Conservation (phyloP, 2,113 vertebrate genomes). For the Meles meles region DNA sequence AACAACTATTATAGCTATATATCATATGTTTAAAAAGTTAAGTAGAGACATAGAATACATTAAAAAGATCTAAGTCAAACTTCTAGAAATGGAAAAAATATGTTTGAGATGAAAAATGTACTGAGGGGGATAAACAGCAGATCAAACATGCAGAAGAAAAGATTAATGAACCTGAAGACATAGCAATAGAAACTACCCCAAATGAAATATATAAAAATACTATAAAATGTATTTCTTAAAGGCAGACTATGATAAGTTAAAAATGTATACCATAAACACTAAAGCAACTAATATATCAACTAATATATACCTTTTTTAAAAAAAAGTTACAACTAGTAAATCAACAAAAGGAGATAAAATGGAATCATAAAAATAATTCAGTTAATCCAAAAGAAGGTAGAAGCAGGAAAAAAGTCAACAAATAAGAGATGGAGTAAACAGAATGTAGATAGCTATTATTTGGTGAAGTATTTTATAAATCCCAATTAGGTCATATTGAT, state of each 20-base stretch:
- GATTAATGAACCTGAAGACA: conserved; percentile 1
- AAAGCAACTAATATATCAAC: background rate
- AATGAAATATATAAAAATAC: background rate
- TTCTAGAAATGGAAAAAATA: background rate
- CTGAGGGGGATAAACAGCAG: background rate
- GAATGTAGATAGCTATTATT: background rate
- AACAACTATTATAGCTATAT: background rate
- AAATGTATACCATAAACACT: background rate
- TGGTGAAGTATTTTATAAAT: background rate
- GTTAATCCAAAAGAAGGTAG: background rate
- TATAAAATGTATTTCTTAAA: background rate
- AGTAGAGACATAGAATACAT: background rate
- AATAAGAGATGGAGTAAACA: background rate
- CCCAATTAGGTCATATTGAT: background rate
- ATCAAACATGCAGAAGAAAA: background rate
- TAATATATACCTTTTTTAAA: background rate
- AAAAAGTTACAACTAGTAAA: background rate
- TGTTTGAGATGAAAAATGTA: background rate
- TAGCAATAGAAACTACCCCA: background rate
- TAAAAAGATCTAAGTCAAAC: background rate
- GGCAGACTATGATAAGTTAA: background rate
- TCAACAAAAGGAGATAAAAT: background rate
- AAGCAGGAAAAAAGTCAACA: background rate
- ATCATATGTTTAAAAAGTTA: background rate
- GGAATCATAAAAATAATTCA: background rate